These are phyloP conservation scores for Pycnonotus jocosus DNA, from an alignment of 2,113 vertebrate genomes.

Conservation along the genomic window DNA sequence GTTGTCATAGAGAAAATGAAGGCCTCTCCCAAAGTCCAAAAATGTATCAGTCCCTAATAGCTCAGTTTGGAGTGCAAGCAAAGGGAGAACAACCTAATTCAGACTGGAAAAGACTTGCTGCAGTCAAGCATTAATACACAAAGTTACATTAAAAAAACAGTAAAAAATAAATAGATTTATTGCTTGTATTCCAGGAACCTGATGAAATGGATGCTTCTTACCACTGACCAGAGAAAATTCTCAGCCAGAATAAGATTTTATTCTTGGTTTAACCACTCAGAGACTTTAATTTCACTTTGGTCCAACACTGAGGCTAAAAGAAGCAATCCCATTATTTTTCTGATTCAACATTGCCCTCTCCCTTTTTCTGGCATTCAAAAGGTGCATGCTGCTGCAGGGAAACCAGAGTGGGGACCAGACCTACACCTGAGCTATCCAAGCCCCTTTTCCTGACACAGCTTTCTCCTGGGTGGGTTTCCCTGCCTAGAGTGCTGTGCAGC, in stretches of 20 bases:
- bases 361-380: neutral
- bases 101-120: neutral
- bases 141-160: neutral
- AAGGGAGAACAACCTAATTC: neutral
- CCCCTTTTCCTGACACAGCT: neutral
- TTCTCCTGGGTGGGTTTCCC: neutral
- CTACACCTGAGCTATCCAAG: neutral
- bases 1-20: neutral
- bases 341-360: neutral
- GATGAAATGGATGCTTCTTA: neutral
- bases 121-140: neutral
- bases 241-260: neutral
- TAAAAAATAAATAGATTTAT: neutral
- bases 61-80: neutral
- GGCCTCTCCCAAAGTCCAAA: neutral
- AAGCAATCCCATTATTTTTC: neutral
- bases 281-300: neutral
- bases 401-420: neutral
- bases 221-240: neutral
- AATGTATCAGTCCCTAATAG: neutral
- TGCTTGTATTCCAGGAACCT: constrained; percentile 1
- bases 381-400: neutral
- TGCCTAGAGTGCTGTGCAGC: fast-evolving
- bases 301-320: neutral
- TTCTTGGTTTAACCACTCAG: neutral